Conservation (phyloP, 2,888 invertebrate species). For the Drosophila koepferae region DNA sequence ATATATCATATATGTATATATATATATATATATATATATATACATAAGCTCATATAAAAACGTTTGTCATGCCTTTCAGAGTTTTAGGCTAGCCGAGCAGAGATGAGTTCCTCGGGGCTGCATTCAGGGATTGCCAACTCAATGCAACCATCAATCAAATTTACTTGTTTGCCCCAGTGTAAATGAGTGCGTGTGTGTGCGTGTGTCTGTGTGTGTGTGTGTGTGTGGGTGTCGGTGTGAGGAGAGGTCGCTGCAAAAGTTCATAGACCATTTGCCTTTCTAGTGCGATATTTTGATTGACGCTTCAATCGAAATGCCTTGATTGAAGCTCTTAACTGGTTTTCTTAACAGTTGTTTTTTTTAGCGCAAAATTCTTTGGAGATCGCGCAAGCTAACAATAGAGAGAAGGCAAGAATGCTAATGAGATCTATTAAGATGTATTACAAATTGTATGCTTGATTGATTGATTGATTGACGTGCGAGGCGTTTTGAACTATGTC, state of each 20-base stretch:
- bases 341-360: background rate
- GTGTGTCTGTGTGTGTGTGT: background rate
- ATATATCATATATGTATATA: slow-evolving; percentile 18
- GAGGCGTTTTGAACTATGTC: background rate
- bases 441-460: slow-evolving; percentile 24
- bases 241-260: slow-evolving; percentile 44
- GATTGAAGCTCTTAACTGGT: slow-evolving; percentile 50
- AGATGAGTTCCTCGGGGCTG: slow-evolving; percentile 47
- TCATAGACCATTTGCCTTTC: slow-evolving; percentile 32
- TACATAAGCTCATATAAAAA: background rate
- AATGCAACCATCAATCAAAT: slow-evolving; percentile 76
- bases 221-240: slow-evolving; percentile 26
- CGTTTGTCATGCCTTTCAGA: slow-evolving; percentile 70
- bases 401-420: slow-evolving; percentile 30
- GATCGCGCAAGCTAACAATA: slow-evolving; percentile 3
- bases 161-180: slow-evolving; percentile 40
- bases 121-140: slow-evolving; percentile 64
- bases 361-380: background rate
- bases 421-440: slow-evolving; percentile 38
- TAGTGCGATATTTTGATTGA: slow-evolving; percentile 53
- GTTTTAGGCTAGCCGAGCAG: slow-evolving; percentile 31
- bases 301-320: slow-evolving; percentile 48
- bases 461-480: slow-evolving; percentile 32
- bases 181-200: slow-evolving; percentile 7
- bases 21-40: slow-evolving; percentile 20